Evolutionary conservation across 2,797 vertebrate genomes (phyloP), one percentile per base, ranked within the genome.

Genomic region (Micropoecilia bifurca): DNA sequence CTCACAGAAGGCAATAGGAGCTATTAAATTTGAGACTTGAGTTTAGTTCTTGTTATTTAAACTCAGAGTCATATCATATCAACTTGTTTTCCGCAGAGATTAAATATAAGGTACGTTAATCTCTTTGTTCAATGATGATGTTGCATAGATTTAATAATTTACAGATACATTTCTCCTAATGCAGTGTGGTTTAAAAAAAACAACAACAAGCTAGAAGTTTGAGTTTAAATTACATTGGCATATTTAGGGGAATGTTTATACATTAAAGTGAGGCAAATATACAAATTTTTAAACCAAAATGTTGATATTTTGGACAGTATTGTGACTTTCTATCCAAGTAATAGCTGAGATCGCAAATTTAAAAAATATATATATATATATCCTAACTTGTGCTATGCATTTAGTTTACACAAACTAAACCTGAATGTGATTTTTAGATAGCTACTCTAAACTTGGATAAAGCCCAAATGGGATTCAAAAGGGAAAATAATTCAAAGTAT

Each of bases 1-100:
- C 89, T 96, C 93, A 94, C 83, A 91, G 88, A 83, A 91, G 91
- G 75, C 85, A 87, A 82, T 25, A 83, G 85, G 83, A 87, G 71
- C 72, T 81, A 89, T 90, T 90, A 91, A 85, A 91, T 78, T 87
- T 88, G 83, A 79, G 45, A 81, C 85, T 86, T 82, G 72, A 83
- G 83, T 85, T 88, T 89, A 86, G 78, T 82, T 84, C 73, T 78
- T 79, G 82, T 82, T 88, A 84, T 83, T 85, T 83, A 80, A 87
- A 89, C 88, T 87, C 81, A 71, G 78, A 28, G 50, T 69, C 75
- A 79, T 50, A 73, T 85, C 87, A 88, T 75, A 84, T 81, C 84
- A 55, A 79, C 83, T 66, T 74, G 72, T 80, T 86, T 90, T 89
- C 83, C 89, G 78, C 78, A 84, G 79, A 81, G 57, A 81, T 59